Evolutionary conservation across 2,113 vertebrate genomes (phyloP), one percentile per base, ranked within the genome.

Genomic region (Archilochus colubris): DNA sequence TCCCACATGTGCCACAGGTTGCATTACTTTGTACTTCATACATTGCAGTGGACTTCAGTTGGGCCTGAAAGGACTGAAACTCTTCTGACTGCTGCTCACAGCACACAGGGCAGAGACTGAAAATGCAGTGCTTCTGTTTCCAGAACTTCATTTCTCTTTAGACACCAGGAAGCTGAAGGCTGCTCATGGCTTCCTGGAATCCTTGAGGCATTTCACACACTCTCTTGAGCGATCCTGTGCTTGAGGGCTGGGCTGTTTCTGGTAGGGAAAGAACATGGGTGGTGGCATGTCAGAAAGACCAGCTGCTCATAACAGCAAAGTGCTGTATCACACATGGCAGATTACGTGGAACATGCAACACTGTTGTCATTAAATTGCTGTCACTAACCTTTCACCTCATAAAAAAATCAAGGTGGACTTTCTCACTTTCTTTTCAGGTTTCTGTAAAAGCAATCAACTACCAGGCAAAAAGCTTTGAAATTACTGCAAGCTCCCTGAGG

Each of bases 401-500:
- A 44, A 68, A 74, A 46, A 69, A 86, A 50, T 48, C 19, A 23
- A 54, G 86, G 50, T 36, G 22, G 72, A 74, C 28, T 82, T 94
- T 64, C 44, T 78, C 17, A 7, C 30, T 82, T 82, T 55, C 28
- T 66, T 79, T 85, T 82, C 84, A 93, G 96, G 59, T 63, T 68
- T 79, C 25, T 81, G 18, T 92, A 68, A 82, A 93, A 84, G 16
- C 36, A 43, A 76, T 93, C 80, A 86, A 83, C 36, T 82, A 94
- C 63, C 12, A 10, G 61, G 62, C 87, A 7, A 78, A 89, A 36
- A 82, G 18, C 22, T 94, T 98, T 58, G 89, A 50, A 46, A 62
- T 98, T 6, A 10, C 63, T 23, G 91, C 95, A 61, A 86, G 69
- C 22, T 59, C 75, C n/a, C 92, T 98, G 25, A 86, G 10, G 30